Conservation (phyloP, 2,113 vertebrate species). For the Leptobrachium ailaonicum region DNA sequence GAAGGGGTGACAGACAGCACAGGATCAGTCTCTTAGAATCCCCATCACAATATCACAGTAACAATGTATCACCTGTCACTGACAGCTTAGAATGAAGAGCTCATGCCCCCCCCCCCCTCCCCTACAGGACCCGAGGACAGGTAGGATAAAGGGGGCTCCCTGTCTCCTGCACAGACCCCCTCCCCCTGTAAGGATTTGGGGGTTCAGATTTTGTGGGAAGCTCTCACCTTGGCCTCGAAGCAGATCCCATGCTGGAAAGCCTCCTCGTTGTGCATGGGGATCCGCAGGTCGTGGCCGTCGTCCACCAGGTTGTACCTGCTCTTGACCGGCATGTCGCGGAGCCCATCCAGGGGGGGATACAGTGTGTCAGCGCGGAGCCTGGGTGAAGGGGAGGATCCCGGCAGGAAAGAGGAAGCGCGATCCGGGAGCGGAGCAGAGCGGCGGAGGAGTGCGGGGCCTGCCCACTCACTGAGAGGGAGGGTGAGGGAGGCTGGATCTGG, state of each 20-base stretch:
- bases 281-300: slow-evolving; percentile 81
- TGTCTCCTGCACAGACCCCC: neutral
- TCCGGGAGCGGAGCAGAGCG: slow-evolving; percentile 3
- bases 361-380: neutral
- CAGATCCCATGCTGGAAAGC: slow-evolving; percentile 87
- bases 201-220: neutral
- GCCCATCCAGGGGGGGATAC: slow-evolving; percentile 21
- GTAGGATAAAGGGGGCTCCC: no score
- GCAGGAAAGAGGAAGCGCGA: slow-evolving; percentile 24
- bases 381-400: slow-evolving; percentile 11
- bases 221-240: slow-evolving; percentile 89
- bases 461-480: slow-evolving; percentile 4
- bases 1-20: no score
- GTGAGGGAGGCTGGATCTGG: neutral
- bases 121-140: no score
- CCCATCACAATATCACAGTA: no score
- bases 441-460: neutral
- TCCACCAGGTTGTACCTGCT: slow-evolving; percentile 93
- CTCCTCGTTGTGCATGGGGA: slow-evolving; percentile 87
- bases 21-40: no score
- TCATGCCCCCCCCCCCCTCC: no score
- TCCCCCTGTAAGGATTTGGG: neutral
- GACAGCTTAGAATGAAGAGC: no score
- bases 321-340: slow-evolving; percentile 55
- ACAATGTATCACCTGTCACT: no score